These are phyloP conservation scores for Hypomecis punctinalis DNA, from an alignment of 2,888 invertebrate genomes.

Conservation along the genomic window DNA sequence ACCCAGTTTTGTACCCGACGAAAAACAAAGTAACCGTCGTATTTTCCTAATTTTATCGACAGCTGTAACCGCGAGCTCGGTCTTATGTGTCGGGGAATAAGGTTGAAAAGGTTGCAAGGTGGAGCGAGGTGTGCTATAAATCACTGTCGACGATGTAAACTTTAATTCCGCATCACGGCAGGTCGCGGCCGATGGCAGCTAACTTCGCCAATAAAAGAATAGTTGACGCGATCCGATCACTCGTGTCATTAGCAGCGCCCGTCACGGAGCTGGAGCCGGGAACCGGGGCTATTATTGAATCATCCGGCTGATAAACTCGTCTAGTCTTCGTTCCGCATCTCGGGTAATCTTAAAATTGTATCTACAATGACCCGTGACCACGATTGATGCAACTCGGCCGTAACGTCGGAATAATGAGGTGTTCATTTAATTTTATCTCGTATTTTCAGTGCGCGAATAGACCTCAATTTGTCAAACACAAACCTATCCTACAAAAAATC, in stretches of 20 bases:
- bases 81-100: background rate
- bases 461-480: no score
- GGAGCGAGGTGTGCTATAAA: constrained; percentile 7
- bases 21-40: background rate
- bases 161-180: constrained; percentile 9
- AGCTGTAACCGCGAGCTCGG: background rate
- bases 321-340: no score
- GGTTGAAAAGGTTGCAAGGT: background rate
- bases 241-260: background rate
- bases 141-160: constrained; percentile 18
- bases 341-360: no score
- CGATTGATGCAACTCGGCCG: no score
- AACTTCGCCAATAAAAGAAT: background rate
- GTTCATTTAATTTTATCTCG: no score
- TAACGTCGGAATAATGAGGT: no score
- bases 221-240: background rate
- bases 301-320: no score
- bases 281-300: no score
- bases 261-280: no score
- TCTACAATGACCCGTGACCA: no score
- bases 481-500: no score
- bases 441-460: no score
- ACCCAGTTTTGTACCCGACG: background rate
- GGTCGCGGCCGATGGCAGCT: background rate
- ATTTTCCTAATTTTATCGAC: background rate